Evolutionary conservation across 2,888 invertebrate genomes (phyloP), one percentile per base, ranked within the genome.

Genomic region (Pyrgus malvae): DNA sequence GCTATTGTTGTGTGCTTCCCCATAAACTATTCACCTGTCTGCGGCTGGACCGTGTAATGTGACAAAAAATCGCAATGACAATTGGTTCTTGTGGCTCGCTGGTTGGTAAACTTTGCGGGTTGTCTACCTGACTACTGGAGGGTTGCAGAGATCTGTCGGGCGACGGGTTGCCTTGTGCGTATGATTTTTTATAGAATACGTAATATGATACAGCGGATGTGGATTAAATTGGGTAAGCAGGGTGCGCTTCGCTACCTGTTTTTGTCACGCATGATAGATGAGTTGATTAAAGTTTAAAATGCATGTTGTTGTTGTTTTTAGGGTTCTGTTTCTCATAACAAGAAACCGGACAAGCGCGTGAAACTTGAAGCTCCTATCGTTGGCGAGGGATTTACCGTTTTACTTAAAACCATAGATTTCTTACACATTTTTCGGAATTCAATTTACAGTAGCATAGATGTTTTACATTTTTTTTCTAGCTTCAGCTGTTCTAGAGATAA

Each of bases 221-320:
- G 80, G 81, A 83, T 83, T 88, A 85, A 86, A 88, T 88, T 89
- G 89, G 83, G 84, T 82, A 86, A 82, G 76, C 83, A 77, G 86
- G 87, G 89, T 85, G 86, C 81, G 81, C 85, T 81, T 86, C 62
- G 86, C 88, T 89, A 90, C 89, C 89, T 88, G 88, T 88, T 86
- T 89, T 86, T 63, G 72, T 74, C 80, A 74, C 74, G 82, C 62
- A 68, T 68, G 69, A 72, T 69, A 46, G 64, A 68, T 70, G 65
- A 62, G 64, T 70, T 66, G 67, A 59, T 60, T 62, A 57, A 53
- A 57, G 55, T 56, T 60, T 62, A 57, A 53, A 57, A 55, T 56
- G 55, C 57, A 55, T 56, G 50, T 60, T 57, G 66, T 73, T 76
- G 73, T 78, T 78, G 75, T 79, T 80, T 78, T 74, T 68, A n/a